Base-by-base conservation (phyloP, 2,797 vertebrate species). In the Pipistrellus kuhlii region DNA sequence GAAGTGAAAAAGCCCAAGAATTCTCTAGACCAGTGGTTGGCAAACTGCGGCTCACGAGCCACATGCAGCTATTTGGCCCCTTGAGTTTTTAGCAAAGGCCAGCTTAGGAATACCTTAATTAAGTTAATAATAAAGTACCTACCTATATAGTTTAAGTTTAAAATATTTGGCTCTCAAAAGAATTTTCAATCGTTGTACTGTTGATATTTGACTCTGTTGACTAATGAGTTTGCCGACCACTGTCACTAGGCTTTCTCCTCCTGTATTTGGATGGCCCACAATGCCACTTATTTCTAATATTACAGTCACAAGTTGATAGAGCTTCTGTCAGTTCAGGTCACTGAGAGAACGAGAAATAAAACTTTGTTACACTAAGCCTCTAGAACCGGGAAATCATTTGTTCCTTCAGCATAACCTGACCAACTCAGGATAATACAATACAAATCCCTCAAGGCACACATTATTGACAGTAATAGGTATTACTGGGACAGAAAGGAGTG, bases 391-490 rank as follows among this genome's bases (percentile, higher is more conserved):
- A 59, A 41, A 68, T 62, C 66, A 59, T 62, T 80, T 88, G 55
- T 85, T 86, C 48, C 48, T 69, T 88, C 27, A 66, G 59, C 38
- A 84, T 91, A 85, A 91, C 6, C 30, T 77, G 81, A 81, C 53
- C 59, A 88, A 27, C 15, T 81, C 48, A 66, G 46, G 84, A 32
- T 75, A 89, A 64, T 18, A 32, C 5, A 76, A 75, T 69, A 41
- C 59, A 73, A 69, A 85, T 57, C 7, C 9, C 14, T 66, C 41
- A 73, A 68, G 68, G 57, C 5, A 89, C 10, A 68, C 6, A 72
- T 35, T 90, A 77, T 51, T 91, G 82, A 90, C 38, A 72, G 78
- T 78, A 78, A 78, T 11, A 84, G 21, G 71, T 62, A 41, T n/a
- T 53, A 62, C 59, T 5, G 71, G 25, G 25, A 85, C n/a, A 75